Conservation (phyloP, 1,140 invertebrate genomes). For the Subanguina moxae region DNA sequence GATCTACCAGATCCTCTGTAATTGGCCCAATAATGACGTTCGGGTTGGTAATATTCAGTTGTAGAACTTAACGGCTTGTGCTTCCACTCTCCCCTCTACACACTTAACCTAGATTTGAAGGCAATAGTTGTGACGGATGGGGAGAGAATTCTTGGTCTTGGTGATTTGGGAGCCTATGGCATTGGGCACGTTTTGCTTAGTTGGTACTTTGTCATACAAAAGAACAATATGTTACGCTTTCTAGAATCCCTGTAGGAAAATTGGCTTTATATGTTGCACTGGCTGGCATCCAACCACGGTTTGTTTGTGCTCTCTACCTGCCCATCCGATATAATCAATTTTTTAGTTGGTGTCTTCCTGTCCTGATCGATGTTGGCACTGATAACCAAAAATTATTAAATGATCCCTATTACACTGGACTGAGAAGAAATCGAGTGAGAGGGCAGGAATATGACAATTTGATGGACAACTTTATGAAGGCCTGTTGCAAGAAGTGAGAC, state of each 20-base stretch:
- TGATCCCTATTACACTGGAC: slow-evolving; percentile 90
- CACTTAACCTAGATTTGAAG: slow-evolving; percentile 62
- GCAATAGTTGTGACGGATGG: slow-evolving; percentile 89
- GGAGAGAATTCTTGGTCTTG: slow-evolving; percentile 85
- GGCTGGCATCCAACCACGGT: slow-evolving; percentile 83
- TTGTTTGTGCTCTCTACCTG: slow-evolving; percentile 72
- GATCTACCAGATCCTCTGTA: slow-evolving; percentile 63
- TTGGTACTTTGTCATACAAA: no score
- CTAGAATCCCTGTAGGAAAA: slow-evolving; percentile 65
- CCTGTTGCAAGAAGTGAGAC: slow-evolving; percentile 73
- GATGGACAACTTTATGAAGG: slow-evolving; percentile 96
- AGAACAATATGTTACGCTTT: no score
- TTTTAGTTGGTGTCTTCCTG: slow-evolving; percentile 74
- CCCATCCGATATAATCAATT: no score
- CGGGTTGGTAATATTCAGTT: slow-evolving; percentile 60
- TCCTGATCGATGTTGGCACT: slow-evolving; percentile 86
- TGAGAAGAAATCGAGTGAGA: slow-evolving; percentile 77
- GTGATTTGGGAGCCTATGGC: slow-evolving; percentile 86
- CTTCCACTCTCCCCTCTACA: neutral
- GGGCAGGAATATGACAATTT: slow-evolving; percentile 87
- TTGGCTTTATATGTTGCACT: slow-evolving; percentile 84
- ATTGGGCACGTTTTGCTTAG: slow-evolving; percentile 67
- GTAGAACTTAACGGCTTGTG: neutral
- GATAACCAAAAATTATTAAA: slow-evolving; percentile 81
- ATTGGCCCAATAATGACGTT: slow-evolving; percentile 85